Percentiles rank a stretch among this genome's conserved stretches.
phyloP scores from a whole-genome alignment of 2,797 vertebrate genomes.

The Zenarchopterus dispar region DNA sequence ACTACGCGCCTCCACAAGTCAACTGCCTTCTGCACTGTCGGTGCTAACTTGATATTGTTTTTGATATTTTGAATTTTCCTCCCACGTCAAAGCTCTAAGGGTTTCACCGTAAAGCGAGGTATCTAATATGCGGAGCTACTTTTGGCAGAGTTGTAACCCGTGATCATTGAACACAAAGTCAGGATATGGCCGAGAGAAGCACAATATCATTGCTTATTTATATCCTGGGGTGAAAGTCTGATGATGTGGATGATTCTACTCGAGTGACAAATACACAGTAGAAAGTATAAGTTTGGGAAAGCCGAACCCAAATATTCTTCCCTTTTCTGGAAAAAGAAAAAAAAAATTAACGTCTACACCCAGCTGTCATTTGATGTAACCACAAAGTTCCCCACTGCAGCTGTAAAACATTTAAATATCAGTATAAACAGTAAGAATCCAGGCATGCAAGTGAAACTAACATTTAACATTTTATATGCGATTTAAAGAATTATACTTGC shows the following conservation, averaged over 20 bases:
- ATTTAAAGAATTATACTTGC: slow-evolving; percentile 4
- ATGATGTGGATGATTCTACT: neutral
- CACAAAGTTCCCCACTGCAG: slow-evolving; percentile 1
- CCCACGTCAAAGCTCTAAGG: slow-evolving; percentile 11
- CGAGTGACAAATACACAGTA: neutral
- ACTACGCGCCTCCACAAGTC: slow-evolving; percentile 36
- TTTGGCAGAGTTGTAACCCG: slow-evolving; percentile 10
- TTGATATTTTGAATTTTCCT: slow-evolving; percentile 33
- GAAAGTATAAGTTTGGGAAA: slow-evolving; percentile 1
- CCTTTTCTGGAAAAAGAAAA: neutral
- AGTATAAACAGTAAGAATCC: slow-evolving; percentile 6
- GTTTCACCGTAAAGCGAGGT: slow-evolving; percentile 36
- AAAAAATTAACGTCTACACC: neutral
- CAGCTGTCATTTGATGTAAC: neutral
- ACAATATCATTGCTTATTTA: slow-evolving; percentile 24
- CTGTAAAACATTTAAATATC: neutral
- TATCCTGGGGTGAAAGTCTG: slow-evolving; percentile 8
- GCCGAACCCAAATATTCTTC: neutral
- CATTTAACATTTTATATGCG: slow-evolving; percentile 4
- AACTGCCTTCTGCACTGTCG: slow-evolving; percentile 62
- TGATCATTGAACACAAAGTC: slow-evolving; percentile 3
- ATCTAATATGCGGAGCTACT: slow-evolving; percentile 50
- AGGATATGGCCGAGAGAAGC: slow-evolving; percentile 31
- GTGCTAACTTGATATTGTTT: slow-evolving; percentile 58
- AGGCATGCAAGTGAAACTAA: slow-evolving; percentile 13